phyloP scores from a whole-genome alignment of 2,113 vertebrate genomes.

The Odocoileus virginianus region DNA sequence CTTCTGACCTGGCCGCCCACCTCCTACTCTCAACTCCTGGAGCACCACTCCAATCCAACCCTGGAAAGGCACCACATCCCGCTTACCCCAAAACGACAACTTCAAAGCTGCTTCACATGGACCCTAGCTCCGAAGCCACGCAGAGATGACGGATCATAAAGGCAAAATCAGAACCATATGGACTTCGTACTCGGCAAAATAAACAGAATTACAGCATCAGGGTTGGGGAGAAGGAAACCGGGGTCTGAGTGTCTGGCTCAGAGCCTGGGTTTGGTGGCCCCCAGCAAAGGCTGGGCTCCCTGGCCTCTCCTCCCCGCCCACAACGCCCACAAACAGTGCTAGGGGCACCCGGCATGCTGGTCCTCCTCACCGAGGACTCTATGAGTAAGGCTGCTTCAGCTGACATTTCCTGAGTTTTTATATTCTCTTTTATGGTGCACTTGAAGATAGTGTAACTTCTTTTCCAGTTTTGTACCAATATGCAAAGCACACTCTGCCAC shows the following conservation, averaged over 20 bases:
- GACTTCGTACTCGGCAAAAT: conserved; percentile 55
- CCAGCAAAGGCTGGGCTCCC: not conserved
- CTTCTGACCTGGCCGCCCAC: not conserved
- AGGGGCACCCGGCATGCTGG: not conserved
- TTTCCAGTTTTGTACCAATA: conserved; percentile 12
- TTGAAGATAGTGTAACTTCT: conserved; percentile 38
- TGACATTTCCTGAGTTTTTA: conserved; percentile 51
- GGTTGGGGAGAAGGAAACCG: conserved; percentile 40
- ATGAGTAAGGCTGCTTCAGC: not conserved
- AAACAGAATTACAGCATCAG: conserved; percentile 60
- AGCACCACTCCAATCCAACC: not conserved
- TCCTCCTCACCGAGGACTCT: not conserved
- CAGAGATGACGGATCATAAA: conserved; percentile 55
- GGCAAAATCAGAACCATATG: conserved; percentile 70
- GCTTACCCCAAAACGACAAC: conserved; percentile 37
- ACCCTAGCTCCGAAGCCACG: conserved; percentile 5
- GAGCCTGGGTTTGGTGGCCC: conserved; percentile 30
- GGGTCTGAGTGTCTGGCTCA: conserved; percentile 15
- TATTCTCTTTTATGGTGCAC: conserved; percentile 43
- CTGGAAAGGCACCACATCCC: conserved; percentile 13
- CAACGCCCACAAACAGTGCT: not conserved
- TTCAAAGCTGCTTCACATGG: conserved; percentile 31
- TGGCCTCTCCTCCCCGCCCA: not conserved
- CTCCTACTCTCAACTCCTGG: not conserved
- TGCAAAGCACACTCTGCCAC: not conserved